These are phyloP conservation scores for Platysternon megacephalum DNA, from an alignment of 2,113 vertebrate genomes.

Conservation along the genomic window DNA sequence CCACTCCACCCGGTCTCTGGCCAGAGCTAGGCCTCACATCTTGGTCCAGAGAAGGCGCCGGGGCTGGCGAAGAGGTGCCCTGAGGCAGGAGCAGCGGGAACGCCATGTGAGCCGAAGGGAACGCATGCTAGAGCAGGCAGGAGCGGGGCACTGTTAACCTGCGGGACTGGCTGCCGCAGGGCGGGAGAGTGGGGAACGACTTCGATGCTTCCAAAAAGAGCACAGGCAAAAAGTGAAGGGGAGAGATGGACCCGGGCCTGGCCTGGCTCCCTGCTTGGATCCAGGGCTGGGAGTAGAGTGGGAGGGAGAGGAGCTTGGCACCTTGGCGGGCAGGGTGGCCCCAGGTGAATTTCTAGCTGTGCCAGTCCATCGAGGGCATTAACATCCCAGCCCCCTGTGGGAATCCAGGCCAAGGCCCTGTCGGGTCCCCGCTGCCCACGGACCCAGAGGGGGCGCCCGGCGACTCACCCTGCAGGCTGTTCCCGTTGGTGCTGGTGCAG, in stretches of 20 bases:
- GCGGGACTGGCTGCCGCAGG: not conserved
- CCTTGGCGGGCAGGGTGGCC: too few species aligned
- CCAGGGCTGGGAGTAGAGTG: too few species aligned
- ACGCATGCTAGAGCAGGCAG: too few species aligned
- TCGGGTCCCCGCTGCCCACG: not conserved
- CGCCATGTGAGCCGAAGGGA: too few species aligned
- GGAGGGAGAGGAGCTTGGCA: not conserved
- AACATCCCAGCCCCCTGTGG: not conserved
- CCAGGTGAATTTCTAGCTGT: not conserved
- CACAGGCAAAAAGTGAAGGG: too few species aligned
- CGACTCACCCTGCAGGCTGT: constrained; percentile 92
- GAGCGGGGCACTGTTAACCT: not conserved
- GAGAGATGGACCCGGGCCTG: too few species aligned
- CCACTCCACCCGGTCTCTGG: not conserved
- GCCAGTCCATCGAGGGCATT: not conserved
- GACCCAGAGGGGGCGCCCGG: not conserved
- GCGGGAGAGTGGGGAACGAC: not conserved
- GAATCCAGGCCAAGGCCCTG: too few species aligned
- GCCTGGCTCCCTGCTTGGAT: not conserved
- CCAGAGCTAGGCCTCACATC: too few species aligned
- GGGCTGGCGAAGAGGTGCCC: too few species aligned
- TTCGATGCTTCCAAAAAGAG: too few species aligned
- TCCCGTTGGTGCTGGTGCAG: constrained; percentile 90
- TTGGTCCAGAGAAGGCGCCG: not conserved
- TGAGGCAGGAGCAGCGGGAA: not conserved